Conservation (phyloP, 1,140 invertebrate species). For the Penaeus indicus region DNA sequence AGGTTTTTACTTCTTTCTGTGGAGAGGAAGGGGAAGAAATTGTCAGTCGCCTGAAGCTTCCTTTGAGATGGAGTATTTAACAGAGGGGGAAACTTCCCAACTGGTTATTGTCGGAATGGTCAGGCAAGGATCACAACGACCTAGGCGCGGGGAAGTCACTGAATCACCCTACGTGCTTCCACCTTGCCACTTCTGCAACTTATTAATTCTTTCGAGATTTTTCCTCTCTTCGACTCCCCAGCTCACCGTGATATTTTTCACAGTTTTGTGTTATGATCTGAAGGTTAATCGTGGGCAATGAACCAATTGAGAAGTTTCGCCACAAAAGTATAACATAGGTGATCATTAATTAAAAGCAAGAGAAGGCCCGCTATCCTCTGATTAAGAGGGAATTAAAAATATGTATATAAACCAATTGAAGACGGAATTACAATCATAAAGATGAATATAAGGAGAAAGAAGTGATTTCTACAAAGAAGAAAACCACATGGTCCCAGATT, state of each 20-base stretch:
- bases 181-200: no score
- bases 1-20: constrained; percentile 65
- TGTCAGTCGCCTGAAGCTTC: constrained; percentile 55
- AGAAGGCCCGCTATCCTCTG: constrained; percentile 66
- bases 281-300: background rate
- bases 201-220: no score
- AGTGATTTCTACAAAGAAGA: constrained; percentile 62
- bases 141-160: background rate
- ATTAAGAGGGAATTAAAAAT: constrained; percentile 65
- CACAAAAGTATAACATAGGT: constrained; percentile 17
- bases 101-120: constrained; percentile 48
- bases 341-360: constrained; percentile 45
- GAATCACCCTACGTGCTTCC: no score
- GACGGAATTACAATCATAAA: constrained; percentile 46
- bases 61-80: constrained; percentile 42
- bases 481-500: constrained; percentile 44
- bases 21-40: constrained; percentile 62
- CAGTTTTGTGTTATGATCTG: no score
- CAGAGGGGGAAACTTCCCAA: constrained; percentile 64
- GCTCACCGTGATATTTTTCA: no score
- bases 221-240: no score
- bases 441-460: constrained; percentile 68
- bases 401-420: constrained; percentile 57
- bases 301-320: constrained; percentile 66
- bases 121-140: background rate